Evolutionary conservation across 2,113 vertebrate species (phyloP), one percentile per base, ranked within the genome.

Genomic region (Protobothrops mucrosquamatus): DNA sequence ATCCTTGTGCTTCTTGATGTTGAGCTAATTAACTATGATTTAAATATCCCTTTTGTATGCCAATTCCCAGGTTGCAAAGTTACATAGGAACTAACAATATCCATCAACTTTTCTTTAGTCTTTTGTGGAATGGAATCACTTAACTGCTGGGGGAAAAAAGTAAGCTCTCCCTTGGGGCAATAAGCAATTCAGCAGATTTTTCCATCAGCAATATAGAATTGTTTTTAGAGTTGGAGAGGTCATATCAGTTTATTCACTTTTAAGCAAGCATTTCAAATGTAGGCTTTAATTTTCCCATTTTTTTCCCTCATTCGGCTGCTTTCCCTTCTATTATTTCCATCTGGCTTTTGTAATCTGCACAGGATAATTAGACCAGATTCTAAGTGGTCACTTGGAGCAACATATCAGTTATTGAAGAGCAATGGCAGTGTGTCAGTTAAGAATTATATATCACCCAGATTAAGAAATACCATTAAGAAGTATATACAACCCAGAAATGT

Each of bases 141-240:
- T 34, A 56, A 85, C 39, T 29, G 61, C 26, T 23, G 56, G 29
- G 26, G 26, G 1, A 81, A 59, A 87, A 69, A 51, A 26, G 51
- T 0, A 69, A 11, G 4, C 57, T 10, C 48, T 0, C 69, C 29
- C 93, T 88, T 43, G 54, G 12, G 86, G 10, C 26, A 14, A 22
- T 22, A 57, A 89, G 56, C 57, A 93, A 89, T 61, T 88, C 90
- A 89, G 3, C 20, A 48, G 54, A 51, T 93, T 92, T 92, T 89
- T 54, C 6, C 54, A 74, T 56, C 5, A 89, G 59, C 34, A 54
- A 8, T 89, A 26, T 22, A 39, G 34, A 92, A 56, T 54, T 88
- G 4, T 43, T 92, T 91, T 92, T 54, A 88, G 14, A 52, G 34
- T n/a, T 55, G 15, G 18, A 64, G 29, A n/a, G 61, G 26, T 91